These are phyloP conservation scores for Tapirus indicus DNA, from an alignment of 2,797 vertebrate genomes.

Conservation along the genomic window DNA sequence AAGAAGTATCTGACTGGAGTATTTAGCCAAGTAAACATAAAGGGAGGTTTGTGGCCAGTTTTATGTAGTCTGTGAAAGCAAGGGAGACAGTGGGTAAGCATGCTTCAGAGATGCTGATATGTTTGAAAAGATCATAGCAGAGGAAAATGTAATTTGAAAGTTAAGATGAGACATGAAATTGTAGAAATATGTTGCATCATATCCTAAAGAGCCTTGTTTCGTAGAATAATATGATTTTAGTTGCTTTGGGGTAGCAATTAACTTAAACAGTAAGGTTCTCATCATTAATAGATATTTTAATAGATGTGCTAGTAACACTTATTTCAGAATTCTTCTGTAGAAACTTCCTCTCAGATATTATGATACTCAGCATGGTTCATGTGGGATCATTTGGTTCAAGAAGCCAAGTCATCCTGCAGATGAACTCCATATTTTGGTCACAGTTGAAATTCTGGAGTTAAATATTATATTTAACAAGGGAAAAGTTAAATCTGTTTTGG, in stretches of 20 bases:
- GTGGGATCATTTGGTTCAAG: conserved; percentile 3
- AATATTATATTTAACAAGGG: not conserved
- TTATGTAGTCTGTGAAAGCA: not conserved
- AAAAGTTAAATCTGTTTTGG: not conserved
- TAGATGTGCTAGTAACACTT: not conserved
- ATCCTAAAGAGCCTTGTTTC: not conserved
- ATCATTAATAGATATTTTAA: not conserved
- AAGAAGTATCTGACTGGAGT: not conserved
- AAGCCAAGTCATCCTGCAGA: not conserved
- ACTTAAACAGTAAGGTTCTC: not conserved
- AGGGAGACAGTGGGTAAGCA: not conserved
- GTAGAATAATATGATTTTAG: not conserved
- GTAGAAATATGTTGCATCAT: not conserved
- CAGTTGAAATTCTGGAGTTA: conserved; percentile 52
- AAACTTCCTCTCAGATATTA: conserved; percentile 12
- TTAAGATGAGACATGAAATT: not conserved
- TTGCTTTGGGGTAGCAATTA: not conserved
- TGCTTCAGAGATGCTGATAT: not conserved
- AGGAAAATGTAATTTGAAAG: not conserved
- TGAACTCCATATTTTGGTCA: conserved; percentile 13
- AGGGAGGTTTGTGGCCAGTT: not conserved
- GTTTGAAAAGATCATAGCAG: not conserved
- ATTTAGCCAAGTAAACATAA: not conserved
- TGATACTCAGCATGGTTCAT: not conserved
- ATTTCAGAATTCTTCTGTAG: conserved; percentile 26